Base-by-base conservation (phyloP, 2,797 vertebrate genomes). In the Limnodromus scolopaceus region DNA sequence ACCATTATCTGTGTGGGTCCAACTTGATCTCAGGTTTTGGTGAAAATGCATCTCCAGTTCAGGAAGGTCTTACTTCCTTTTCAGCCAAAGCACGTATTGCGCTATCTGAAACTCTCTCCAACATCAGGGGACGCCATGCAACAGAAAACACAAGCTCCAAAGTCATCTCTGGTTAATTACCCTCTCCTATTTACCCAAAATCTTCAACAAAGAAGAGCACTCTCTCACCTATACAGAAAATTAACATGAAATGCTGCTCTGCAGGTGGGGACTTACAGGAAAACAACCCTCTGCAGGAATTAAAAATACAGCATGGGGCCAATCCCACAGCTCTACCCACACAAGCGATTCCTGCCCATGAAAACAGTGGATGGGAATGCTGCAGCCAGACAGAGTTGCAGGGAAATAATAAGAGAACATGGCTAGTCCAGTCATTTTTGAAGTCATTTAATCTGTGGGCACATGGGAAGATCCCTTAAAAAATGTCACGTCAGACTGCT, bases 11-110 rank as follows among this genome's bases (percentile, higher is more conserved):
- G 10, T 22, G 20, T 19, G 10, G 24, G 54, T 48, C 32, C 57
- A 57, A 4, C 34, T 1, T 34, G 16, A 74, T 14, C 68, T 55
- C 46, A 51, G 34, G 23, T 61, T 81, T 75, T 66, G 43, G 48
- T 3, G 1, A 69, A 78, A 57, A 89, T 4, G 24, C 20, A n/a
- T n/a, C 68, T 65, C 34, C 34, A 57, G 43, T 20, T 71, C 48
- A 76, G 48, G 6, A 36, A 65, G 22, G 51, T 61, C 57, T 55
- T 27, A 18, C 30, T 54, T 57, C n/a, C 51, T 48, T 61, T 70
- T 23, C 25, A 76, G 43, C 53, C n/a, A 51, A 14, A 60, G 41
- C 68, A 75, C 0, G 0, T 16, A 51, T 0, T 53, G n/a, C 15
- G 18, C 34, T 65, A 38, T 11, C 34, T 75, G 51, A 89, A 93